phyloP scores from a whole-genome alignment of 2,888 invertebrate species.

The Agriopis leucophaearia region DNA sequence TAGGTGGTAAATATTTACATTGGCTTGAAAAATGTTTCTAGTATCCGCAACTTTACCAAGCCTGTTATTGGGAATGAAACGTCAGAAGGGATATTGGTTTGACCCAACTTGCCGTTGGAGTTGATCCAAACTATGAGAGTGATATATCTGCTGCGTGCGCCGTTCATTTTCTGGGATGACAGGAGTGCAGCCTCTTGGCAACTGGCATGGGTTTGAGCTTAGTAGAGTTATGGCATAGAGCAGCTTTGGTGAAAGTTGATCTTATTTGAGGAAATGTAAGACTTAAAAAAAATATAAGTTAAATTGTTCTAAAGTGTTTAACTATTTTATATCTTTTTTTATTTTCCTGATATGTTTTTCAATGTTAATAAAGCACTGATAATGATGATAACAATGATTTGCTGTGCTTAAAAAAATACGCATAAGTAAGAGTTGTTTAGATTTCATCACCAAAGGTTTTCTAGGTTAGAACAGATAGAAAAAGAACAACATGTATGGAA shows the following conservation, averaged over 20 bases:
- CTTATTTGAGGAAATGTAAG: not conserved
- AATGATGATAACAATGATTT: too few species aligned
- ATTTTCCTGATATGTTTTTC: too few species aligned
- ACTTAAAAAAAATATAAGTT: not conserved
- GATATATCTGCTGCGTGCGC: constrained; percentile 44
- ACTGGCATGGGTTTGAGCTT: constrained; percentile 28
- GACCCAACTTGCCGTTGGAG: constrained; percentile 47
- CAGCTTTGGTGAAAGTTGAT: not conserved
- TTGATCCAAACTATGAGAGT: constrained; percentile 42
- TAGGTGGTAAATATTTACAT: too few species aligned
- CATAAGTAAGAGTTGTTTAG: too few species aligned
- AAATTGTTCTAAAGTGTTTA: not conserved
- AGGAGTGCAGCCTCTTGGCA: constrained; percentile 40
- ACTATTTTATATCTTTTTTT: too few species aligned
- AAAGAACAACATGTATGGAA: too few species aligned
- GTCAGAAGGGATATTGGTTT: constrained; percentile 48
- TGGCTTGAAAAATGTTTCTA: constrained; percentile 1
- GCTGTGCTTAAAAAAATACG: too few species aligned
- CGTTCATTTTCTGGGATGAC: constrained; percentile 44
- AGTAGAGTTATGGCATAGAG: constrained; percentile 13
- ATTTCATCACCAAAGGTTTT: too few species aligned
- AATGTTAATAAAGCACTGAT: too few species aligned
- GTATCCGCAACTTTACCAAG: constrained; percentile 4
- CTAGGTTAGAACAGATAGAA: not conserved
- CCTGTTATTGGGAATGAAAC: constrained; percentile 46